These are phyloP conservation scores for Amazona guildingii DNA, from an alignment of 2,113 vertebrate species.

Conservation along the genomic window DNA sequence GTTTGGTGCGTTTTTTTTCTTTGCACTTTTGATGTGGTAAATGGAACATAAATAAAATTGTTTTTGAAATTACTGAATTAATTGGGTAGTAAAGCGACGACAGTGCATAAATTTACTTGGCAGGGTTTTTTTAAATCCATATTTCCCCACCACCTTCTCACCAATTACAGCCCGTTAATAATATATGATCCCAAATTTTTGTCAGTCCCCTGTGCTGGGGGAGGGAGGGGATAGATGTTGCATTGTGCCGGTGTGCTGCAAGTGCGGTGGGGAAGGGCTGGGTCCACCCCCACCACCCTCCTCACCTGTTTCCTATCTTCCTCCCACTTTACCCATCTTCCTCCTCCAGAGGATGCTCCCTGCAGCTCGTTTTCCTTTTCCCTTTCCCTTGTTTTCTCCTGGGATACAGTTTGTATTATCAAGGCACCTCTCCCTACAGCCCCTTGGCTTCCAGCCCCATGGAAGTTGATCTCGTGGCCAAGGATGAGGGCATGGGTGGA, in stretches of 20 bases:
- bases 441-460: not conserved
- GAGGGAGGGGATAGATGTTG: not conserved
- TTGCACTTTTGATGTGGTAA: conserved; percentile 80
- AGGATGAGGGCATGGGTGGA: not conserved
- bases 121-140: conserved; percentile 41
- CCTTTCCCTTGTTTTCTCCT: not conserved
- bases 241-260: not conserved
- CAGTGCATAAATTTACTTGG: conserved; percentile 68
- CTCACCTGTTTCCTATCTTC: not conserved
- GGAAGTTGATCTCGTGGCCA: not conserved
- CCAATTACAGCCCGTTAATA: not conserved
- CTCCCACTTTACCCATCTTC: not conserved
- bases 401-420: not conserved
- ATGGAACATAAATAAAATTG: conserved; percentile 84
- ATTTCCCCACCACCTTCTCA: not conserved
- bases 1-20: conserved; percentile 41
- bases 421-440: not conserved
- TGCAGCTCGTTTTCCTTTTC: not conserved
- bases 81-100: conserved; percentile 77
- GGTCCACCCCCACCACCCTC: not conserved
- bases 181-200: conserved; percentile 1
- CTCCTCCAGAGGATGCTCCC: not conserved
- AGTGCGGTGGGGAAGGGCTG: not conserved
- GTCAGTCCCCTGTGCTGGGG: not conserved
- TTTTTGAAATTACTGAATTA: conserved; percentile 83